These are phyloP conservation scores for Lepidocolaptes lacrymiger DNA, from an alignment of 2,797 vertebrate species.

Conservation along the genomic window DNA sequence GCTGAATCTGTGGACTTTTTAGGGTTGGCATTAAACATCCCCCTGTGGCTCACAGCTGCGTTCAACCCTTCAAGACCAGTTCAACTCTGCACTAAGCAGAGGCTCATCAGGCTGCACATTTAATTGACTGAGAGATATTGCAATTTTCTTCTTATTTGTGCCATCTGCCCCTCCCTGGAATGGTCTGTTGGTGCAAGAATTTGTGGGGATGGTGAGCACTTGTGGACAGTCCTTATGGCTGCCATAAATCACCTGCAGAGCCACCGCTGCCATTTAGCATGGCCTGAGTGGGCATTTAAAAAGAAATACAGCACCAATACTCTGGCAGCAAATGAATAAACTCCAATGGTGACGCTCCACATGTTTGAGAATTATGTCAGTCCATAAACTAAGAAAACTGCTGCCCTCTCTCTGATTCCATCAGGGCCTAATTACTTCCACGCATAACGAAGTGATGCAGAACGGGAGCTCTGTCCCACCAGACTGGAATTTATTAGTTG, in stretches of 20 bases:
- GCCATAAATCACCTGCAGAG: neutral
- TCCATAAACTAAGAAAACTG: neutral
- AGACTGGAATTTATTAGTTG: rapidly evolving
- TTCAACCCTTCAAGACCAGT: neutral
- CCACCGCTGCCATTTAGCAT: neutral
- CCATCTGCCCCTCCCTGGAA: neutral
- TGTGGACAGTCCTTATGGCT: neutral
- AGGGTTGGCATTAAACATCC: neutral
- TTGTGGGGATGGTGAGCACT: neutral
- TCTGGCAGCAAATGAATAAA: conserved; percentile 13
- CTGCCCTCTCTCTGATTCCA: neutral
- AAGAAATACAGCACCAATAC: neutral
- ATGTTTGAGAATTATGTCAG: neutral
- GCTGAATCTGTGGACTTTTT: neutral
- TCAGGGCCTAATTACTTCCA: neutral
- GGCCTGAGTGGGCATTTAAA: neutral
- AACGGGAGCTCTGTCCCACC: neutral
- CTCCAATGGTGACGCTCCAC: neutral
- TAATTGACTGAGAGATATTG: neutral
- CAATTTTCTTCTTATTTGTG: neutral
- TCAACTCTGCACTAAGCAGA: neutral
- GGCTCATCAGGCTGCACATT: rapidly evolving
- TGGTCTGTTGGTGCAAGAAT: neutral
- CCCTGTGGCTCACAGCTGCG: neutral
- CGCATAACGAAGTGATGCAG: neutral